Evolutionary conservation across 1,140 invertebrate species (phyloP), one percentile per base, ranked within the genome.

Genomic region (Drosophila miranda): DNA sequence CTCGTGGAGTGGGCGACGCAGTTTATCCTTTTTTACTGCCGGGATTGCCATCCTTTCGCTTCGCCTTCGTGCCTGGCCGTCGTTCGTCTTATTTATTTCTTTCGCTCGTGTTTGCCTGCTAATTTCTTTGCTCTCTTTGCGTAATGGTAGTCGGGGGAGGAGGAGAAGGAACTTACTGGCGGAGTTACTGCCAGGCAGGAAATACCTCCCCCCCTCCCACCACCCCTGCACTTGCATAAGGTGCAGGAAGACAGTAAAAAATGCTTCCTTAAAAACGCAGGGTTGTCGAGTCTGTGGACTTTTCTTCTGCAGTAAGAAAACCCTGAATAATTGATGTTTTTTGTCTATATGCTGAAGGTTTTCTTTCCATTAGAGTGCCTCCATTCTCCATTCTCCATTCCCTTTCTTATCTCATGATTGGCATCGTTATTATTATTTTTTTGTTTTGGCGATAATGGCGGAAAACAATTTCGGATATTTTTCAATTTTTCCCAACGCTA

Each of bases 101-200:
- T 81, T 78, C 53, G 75, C 81, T 74, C 81, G 82, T 86, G 81
- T 84, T 80, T 86, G 81, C 77, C 46, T 86, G 81, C 81, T 86
- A 87, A 86, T 86, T 87, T 86, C 78, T 75, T 78, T 61, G 56
- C 73, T 51, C 16, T 60, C 69, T 46, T 59, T 55, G 53, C 48
- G 45, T 41, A 64, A 72, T 62, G 41, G 28, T 23, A 50, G 28
- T 38, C 55, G 55, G 42, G 50, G 16, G 3, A 23, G 23, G 23
- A 4, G 23, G 23, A 26, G 23, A 5, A 4, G 23, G 30, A 59
- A 78, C 50, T 74, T 75, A 68, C 48, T 63, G 70, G 8, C 28
- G 28, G 28, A 30, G 28, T 8, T 30, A 30, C 28, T 9, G 7
- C 28, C 28, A 30, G 26, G 26, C 26, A 28, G 26, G 26, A 6